These are phyloP conservation scores for Sarcophaga bullata DNA, from an alignment of 1,140 invertebrate genomes.

Conservation along the genomic window DNA sequence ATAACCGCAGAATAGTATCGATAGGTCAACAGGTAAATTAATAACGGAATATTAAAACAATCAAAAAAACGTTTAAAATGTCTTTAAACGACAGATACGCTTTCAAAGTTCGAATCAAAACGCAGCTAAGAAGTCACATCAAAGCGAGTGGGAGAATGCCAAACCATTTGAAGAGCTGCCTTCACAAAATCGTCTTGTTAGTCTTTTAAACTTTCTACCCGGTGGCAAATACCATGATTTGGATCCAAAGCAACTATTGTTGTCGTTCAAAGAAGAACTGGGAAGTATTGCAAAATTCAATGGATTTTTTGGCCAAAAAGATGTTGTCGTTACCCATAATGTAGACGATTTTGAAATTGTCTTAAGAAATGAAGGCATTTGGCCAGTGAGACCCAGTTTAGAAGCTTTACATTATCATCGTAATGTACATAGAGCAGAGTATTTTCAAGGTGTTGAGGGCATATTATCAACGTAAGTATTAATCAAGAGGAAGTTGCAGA, in stretches of 20 bases:
- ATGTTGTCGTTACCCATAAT: constrained; percentile 55
- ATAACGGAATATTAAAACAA: no score
- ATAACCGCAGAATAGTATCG: no score
- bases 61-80: no score
- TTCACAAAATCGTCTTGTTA: constrained; percentile 51
- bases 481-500: no score
- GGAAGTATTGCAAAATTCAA: constrained; percentile 50
- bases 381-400: constrained; percentile 54
- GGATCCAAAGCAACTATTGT: constrained; percentile 25
- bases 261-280: constrained; percentile 49
- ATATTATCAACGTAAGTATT: constrained; percentile 52
- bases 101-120: no score
- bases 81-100: no score
- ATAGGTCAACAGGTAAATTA: no score
- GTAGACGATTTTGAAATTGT: constrained; percentile 55
- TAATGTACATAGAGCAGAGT: constrained; percentile 48
- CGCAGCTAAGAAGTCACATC: background rate
- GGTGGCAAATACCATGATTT: constrained; percentile 54
- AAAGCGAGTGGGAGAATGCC: constrained; percentile 44
- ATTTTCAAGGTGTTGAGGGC: constrained; percentile 54
- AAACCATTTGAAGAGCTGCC: constrained; percentile 56
- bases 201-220: constrained; percentile 55
- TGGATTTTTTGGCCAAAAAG: constrained; percentile 47
- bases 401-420: constrained; percentile 54
- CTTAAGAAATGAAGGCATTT: constrained; percentile 59